Percentiles rank a stretch among this genome's conserved stretches.
Conservation (phyloP, 2,888 invertebrate species). For the Pinctada fucata region DNA sequence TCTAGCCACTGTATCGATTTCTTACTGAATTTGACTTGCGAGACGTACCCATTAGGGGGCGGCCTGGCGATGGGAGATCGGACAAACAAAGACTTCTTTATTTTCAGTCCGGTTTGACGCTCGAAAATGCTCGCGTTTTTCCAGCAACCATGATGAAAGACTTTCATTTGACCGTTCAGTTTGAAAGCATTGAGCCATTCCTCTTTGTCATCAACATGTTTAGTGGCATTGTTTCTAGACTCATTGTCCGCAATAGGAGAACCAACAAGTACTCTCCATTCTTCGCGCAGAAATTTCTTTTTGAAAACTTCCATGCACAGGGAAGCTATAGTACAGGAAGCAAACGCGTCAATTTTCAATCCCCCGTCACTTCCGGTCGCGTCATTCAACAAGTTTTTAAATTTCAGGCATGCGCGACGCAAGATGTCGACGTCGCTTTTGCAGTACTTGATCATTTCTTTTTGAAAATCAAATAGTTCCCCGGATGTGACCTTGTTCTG, state of each 20-base stretch:
- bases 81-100: conserved; percentile 11
- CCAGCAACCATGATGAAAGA: conserved; percentile 2
- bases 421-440: too few species aligned
- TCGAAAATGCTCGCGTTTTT: not conserved
- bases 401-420: conserved; percentile 36
- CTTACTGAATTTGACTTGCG: too few species aligned
- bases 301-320: too few species aligned
- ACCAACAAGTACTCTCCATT: too few species aligned
- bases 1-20: too few species aligned
- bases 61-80: conserved; percentile 3
- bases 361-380: conserved; percentile 29
- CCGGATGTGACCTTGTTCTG: conserved; percentile 13
- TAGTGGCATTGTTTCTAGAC: too few species aligned
- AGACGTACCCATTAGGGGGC: conserved; percentile 10
- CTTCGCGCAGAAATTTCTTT: too few species aligned
- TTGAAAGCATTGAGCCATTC: too few species aligned
- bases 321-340: too few species aligned
- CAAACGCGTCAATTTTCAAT: conserved; percentile 37
- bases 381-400: conserved; percentile 34
- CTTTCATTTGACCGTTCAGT: conserved; percentile 14
- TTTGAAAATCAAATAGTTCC: conserved; percentile 39
- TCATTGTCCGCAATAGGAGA: too few species aligned
- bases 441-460: too few species aligned
- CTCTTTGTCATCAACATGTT: not conserved
- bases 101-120: not conserved